Percentiles rank a stretch among this genome's conserved stretches.
phyloP scores from a whole-genome alignment of 2,113 vertebrate genomes.

The Callocephalon fimbriatum region DNA sequence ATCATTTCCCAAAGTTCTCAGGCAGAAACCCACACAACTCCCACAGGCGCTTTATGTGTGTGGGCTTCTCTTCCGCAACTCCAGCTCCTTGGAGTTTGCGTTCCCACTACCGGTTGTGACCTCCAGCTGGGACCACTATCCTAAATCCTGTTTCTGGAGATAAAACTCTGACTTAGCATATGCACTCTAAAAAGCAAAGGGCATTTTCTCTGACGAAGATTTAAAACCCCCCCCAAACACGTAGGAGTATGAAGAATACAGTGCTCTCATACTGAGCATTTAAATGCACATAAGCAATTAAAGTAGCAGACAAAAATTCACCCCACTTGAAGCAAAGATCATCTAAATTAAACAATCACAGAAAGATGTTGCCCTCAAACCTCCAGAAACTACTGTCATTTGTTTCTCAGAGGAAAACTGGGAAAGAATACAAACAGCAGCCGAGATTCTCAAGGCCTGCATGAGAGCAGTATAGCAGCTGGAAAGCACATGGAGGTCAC shows the following conservation, averaged over 20 bases:
- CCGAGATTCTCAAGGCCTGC: rapidly evolving
- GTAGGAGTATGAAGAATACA: neutral
- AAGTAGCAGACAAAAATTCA: neutral
- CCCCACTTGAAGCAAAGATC: neutral
- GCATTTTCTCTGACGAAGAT: neutral
- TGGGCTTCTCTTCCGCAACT: neutral
- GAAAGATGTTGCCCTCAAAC: neutral
- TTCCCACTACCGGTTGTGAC: neutral
- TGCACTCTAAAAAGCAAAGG: neutral
- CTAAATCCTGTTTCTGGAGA: neutral
- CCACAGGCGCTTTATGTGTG: rapidly evolving
- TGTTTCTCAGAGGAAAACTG: neutral
- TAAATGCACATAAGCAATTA: neutral
- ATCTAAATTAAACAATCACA: neutral
- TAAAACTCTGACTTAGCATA: neutral
- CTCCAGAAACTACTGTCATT: rapidly evolving
- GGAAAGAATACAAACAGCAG: neutral
- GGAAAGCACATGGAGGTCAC: neutral
- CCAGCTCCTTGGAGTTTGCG: neutral
- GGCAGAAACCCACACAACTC: neutral
- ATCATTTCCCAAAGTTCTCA: neutral
- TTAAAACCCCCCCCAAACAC: neutral
- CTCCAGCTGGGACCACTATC: neutral
- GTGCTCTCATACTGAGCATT: neutral
- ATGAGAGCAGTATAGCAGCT: neutral